Base-by-base conservation (phyloP, 1,140 invertebrate species). In the Drosophila ambigua region DNA sequence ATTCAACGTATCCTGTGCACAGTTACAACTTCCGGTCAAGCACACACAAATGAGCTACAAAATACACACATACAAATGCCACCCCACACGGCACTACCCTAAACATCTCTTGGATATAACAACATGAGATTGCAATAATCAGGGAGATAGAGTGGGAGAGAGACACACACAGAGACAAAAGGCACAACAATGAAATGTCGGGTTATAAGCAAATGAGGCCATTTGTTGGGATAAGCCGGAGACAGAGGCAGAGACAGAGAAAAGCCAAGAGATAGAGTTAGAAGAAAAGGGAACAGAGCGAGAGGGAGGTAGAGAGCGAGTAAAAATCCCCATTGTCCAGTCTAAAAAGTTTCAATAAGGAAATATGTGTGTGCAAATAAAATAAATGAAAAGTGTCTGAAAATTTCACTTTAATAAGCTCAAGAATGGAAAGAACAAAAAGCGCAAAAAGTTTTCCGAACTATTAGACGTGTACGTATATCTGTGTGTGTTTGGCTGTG, bases 331-430 rank as follows among this genome's bases (percentile, higher is more conserved):
- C 58, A 60, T 51, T 57, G 74, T 72, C 35, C 69, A 59, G 61
- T 50, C 59, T 59, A 31, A 79, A 72, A 84, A 83, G 71, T 83
- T 84, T 72, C 80, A 84, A 77, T 83, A 84, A 77, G 81, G 66
- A 83, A 84, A 83, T 77, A 79, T 80, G 60, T 62, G 24, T 49
- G 24, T 49, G 44, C 45, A 77, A 68, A 88, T 85, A 87, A 85
- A 85, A 75, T 87, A 72, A 78, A 88, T 78, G 65, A 75, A 78
- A 87, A 72, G 71, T 83, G 64, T 69, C 57, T 28, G 39, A 68
- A 84, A 84, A 79, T 83, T 78, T 75, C 45, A 79, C 59, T 84
- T 79, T 83, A 83, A 83, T 84, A 83, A 83, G 80, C 80, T 83
- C 41, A 60, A 71, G 53, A 71, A 59, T 67, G 64, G 28, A 41